Evolutionary conservation across 1,140 invertebrate genomes (phyloP).

Genomic region (Kradibia gibbosae): DNA sequence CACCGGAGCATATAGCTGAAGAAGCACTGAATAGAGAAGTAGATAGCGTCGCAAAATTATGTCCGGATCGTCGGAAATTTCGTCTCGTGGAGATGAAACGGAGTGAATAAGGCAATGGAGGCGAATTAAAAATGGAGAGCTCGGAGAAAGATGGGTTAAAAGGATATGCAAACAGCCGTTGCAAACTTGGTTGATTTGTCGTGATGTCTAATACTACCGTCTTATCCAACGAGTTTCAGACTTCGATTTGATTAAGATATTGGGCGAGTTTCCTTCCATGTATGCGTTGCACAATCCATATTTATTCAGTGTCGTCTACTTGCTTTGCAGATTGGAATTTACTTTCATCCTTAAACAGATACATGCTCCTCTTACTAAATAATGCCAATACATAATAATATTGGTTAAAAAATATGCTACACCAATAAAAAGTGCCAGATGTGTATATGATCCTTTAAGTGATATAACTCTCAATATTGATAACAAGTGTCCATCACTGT

Average conservation of each 20-base stretch:
- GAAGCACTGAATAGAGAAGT: conserved; percentile 13
- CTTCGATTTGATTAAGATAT: not conserved
- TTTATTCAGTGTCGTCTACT: no score
- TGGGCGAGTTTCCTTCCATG: not conserved
- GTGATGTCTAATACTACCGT: not conserved
- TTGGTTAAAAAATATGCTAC: no score
- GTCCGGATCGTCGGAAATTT: conserved; percentile 42
- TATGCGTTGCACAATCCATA: not conserved
- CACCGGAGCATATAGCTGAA: not conserved
- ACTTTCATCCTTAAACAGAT: no score
- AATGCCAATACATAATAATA: no score
- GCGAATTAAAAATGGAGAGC: not conserved
- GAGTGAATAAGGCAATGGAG: not conserved
- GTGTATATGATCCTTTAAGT: no score
- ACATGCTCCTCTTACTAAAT: no score
- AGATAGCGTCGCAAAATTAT: conserved; percentile 13
- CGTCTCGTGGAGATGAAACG: conserved; percentile 20
- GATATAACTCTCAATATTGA: no score
- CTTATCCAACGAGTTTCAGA: not conserved
- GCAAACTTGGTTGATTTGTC: not conserved
- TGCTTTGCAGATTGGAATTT: no score
- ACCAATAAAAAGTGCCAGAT: no score
- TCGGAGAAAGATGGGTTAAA: not conserved
- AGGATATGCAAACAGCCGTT: not conserved
- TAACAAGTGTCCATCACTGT: no score